Base-by-base conservation (phyloP, 1,140 invertebrate genomes). In the Nilaparvata lugens region DNA sequence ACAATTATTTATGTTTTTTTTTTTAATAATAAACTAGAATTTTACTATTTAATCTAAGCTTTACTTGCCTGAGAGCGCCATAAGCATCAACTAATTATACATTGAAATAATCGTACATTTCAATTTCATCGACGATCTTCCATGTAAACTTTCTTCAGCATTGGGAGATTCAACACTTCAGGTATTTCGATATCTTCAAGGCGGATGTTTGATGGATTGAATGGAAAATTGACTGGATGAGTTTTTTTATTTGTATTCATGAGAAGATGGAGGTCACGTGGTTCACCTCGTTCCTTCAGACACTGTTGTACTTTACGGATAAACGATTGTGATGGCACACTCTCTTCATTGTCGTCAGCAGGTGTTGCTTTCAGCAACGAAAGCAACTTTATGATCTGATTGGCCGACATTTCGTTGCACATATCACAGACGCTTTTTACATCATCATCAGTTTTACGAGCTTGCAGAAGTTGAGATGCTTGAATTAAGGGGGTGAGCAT, bases 111-210 rank as follows among this genome's bases (percentile, higher is more conserved):
- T 11, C 31, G 31, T 35, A 35, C 2, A 35, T 11, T 11, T 35
- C 7, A 6, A 35, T 11, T 35, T n/a, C n/a, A n/a, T n/a, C n/a
- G 21, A 2, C 45, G 2, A 9, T 48, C 9, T 48, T 21, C n/a
- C n/a, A n/a, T 59, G 79, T 83, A 85, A 54, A 85, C 68, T 69
- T 84, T 85, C 66, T 81, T 83, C 64, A 85, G 70, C 76, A 83
- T 79, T 9, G 78, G 75, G 56, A 92, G 73, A 62, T 88, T 83
- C 25, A 92, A 73, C 31, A 83, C 78, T 64, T 89, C 85, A 1
- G 95, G 95, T 68, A 97, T 78, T 64, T 93, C 89, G 63, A 98
- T 86, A 56, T 93, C 89, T 73, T 98, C 94, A 43, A 97, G 76
- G 48, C 88, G 83, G 62, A 97, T 92, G 31, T 82, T 82, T 2